Conservation (phyloP, 1,140 invertebrate species). For the Piezodorus guildinii region DNA sequence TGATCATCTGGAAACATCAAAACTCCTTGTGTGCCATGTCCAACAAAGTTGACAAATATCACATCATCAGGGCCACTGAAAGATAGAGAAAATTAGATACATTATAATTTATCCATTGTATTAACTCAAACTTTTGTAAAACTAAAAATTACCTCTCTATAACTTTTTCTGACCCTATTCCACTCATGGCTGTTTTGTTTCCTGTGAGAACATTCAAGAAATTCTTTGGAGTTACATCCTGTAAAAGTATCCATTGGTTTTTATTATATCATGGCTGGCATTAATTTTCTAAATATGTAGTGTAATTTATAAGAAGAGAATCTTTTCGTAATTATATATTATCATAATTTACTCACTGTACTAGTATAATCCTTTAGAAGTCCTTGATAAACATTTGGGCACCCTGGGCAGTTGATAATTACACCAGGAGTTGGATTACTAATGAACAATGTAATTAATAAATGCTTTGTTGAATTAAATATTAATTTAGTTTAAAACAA, state of each 20-base stretch:
- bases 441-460: neutral
- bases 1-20: slow-evolving; percentile 41
- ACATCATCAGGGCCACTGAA: slow-evolving; percentile 45
- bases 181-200: slow-evolving; percentile 35
- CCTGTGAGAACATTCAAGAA: slow-evolving; percentile 46
- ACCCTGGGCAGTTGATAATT: slow-evolving; percentile 47
- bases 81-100: slow-evolving; percentile 19
- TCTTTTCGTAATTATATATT: no score
- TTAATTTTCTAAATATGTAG: no score
- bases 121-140: no score
- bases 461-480: no score
- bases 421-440: slow-evolving; percentile 47
- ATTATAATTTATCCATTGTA: no score
- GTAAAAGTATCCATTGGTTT: slow-evolving; percentile 12
- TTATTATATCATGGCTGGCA: no score
- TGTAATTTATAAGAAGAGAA: no score
- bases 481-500: no score
- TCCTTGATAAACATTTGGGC: slow-evolving; percentile 46
- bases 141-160: slow-evolving; percentile 37
- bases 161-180: slow-evolving; percentile 41
- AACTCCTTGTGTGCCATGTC: slow-evolving; percentile 49
- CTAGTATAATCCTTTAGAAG: slow-evolving; percentile 46
- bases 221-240: slow-evolving; percentile 43
- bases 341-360: no score
- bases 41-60: slow-evolving; percentile 53